These are phyloP conservation scores for Microctenopoma stevenorrisi DNA, from an alignment of 2,797 vertebrate genomes.

Conservation along the genomic window DNA sequence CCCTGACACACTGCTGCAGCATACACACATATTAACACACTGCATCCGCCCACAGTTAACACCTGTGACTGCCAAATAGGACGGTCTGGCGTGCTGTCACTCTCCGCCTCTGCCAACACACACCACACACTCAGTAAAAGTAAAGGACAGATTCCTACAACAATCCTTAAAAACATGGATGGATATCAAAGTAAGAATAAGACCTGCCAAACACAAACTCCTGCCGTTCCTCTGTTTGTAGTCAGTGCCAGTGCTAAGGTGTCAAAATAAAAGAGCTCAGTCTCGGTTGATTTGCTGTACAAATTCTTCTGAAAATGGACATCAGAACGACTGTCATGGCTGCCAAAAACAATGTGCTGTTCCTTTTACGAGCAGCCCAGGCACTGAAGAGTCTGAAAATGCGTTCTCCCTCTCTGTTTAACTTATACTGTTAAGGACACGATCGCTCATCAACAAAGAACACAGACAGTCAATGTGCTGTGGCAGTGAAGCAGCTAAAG, in stretches of 20 bases:
- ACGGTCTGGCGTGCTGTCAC: constrained; percentile 68
- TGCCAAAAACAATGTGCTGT: constrained; percentile 19
- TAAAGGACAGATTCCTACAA: constrained; percentile 53
- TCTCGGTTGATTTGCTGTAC: constrained; percentile 22
- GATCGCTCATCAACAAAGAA: neutral
- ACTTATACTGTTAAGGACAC: neutral
- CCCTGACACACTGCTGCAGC: constrained; percentile 35
- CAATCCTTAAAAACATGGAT: constrained; percentile 48
- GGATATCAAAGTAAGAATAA: constrained; percentile 37
- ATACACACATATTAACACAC: constrained; percentile 26
- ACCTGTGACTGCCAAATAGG: constrained; percentile 70
- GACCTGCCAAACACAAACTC: constrained; percentile 57
- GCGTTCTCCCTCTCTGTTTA: neutral
- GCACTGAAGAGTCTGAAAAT: neutral
- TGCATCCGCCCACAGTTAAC: constrained; percentile 72
- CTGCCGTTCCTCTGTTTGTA: constrained; percentile 17
- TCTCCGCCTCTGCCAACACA: constrained; percentile 63
- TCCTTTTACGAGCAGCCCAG: neutral
- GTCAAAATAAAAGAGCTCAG: constrained; percentile 18
- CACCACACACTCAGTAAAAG: constrained; percentile 49
- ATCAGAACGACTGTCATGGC: neutral
- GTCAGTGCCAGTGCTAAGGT: constrained; percentile 45
- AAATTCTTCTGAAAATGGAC: constrained; percentile 11
- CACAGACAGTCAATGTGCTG: no score
- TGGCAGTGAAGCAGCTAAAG: no score